Evolutionary conservation across 2,113 vertebrate species (phyloP).

Genomic region (Chamaea fasciata): DNA sequence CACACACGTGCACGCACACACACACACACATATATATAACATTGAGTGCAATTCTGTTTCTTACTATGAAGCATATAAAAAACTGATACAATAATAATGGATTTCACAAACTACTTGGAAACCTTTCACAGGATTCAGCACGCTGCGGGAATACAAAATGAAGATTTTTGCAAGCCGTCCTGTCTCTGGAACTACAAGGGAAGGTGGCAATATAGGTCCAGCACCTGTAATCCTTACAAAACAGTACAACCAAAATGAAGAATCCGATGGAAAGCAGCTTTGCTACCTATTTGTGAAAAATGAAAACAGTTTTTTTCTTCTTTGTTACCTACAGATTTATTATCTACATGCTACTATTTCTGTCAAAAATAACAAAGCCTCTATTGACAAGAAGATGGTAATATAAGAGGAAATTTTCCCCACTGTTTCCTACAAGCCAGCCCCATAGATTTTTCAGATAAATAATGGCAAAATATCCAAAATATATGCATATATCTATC

Average conservation of each 20-base stretch:
- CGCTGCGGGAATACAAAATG: fast-evolving
- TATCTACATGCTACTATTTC: neutral
- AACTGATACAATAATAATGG: neutral
- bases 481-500: neutral
- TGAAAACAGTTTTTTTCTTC: neutral
- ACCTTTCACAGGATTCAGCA: neutral
- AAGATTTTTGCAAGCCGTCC: neutral
- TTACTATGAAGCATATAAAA: neutral
- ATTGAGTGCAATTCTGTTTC: neutral
- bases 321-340: neutral
- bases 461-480: neutral
- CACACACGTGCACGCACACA: neutral
- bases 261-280: neutral
- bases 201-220: neutral
- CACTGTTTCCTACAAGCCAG: neutral
- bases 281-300: neutral
- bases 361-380: neutral
- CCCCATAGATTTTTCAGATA: neutral
- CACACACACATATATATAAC: fast-evolving
- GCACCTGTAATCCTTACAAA: neutral
- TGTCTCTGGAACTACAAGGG: neutral
- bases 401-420: neutral
- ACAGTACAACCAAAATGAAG: neutral
- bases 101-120: neutral
- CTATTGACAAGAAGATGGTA: neutral